Percentiles rank a stretch among this genome's conserved stretches.
phyloP scores from a whole-genome alignment of 2,797 vertebrate genomes.

The Phyllotis vaccarum region DNA sequence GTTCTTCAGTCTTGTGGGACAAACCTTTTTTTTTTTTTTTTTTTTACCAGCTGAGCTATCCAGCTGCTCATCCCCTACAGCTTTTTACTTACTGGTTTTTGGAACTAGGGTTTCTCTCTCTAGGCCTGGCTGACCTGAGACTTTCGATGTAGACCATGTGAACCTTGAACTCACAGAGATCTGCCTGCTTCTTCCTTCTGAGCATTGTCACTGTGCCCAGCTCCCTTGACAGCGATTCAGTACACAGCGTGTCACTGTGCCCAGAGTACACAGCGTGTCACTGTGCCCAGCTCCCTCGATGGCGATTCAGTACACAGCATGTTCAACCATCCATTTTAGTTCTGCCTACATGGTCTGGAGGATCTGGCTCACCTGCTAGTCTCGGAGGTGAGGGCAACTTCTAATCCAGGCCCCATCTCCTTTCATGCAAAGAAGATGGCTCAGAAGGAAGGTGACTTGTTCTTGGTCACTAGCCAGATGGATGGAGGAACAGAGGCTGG shows the following conservation, averaged over 20 bases:
- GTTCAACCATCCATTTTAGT: accelerated
- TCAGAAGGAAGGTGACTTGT: background rate
- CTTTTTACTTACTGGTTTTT: background rate
- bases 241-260: background rate
- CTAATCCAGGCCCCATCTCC: background rate
- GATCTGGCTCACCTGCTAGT: background rate
- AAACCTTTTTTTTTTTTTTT: too few species aligned
- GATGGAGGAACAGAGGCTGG: background rate
- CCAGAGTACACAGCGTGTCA: too few species aligned
- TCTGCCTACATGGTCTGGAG: background rate
- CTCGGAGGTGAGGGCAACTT: background rate
- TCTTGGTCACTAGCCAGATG: background rate
- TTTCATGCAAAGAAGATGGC: background rate
- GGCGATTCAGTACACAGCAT: background rate
- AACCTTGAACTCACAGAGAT: background rate
- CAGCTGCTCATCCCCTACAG: background rate
- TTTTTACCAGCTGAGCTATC: background rate
- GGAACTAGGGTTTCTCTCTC: background rate
- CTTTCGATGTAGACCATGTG: background rate
- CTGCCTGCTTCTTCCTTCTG: background rate
- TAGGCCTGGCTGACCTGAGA: background rate
- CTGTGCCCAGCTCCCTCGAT: background rate
- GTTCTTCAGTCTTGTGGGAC: background rate
- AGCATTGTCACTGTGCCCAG: background rate
- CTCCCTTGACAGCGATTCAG: background rate